phyloP scores from a whole-genome alignment of 1,140 invertebrate species.

The Drosophila nigrodunni region DNA sequence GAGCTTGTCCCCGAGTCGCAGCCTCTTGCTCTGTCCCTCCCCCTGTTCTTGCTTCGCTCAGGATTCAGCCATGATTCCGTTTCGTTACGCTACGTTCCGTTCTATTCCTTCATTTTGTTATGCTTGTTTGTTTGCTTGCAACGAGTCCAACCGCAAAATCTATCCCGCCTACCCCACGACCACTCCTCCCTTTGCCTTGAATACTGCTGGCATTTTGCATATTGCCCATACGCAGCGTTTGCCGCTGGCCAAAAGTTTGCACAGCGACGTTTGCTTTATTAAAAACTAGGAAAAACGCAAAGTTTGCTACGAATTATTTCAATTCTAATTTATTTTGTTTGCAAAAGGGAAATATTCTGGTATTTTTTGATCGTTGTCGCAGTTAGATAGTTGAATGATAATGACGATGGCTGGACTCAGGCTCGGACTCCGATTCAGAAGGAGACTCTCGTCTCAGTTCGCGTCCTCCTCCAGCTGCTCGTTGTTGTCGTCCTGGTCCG shows the following conservation, averaged over 20 bases:
- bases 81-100: conserved; percentile 28
- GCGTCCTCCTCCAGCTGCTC: too few species aligned
- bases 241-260: conserved; percentile 72
- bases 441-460: too few species aligned
- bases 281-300: conserved; percentile 77
- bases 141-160: conserved; percentile 76
- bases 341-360: conserved; percentile 68
- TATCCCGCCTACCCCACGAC: conserved; percentile 22
- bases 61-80: conserved; percentile 26
- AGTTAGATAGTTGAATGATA: conserved; percentile 77
- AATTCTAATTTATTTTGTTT: conserved; percentile 83
- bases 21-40: neutral
- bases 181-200: neutral
- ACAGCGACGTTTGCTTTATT: conserved; percentile 78
- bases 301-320: conserved; percentile 77
- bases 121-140: conserved; percentile 76
- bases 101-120: conserved; percentile 67
- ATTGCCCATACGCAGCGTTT: conserved; percentile 77
- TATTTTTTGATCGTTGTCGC: conserved; percentile 77
- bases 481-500: neutral
- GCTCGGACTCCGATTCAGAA: too few species aligned
- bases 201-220: conserved; percentile 70
- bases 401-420: conserved; percentile 48
- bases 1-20: conserved; percentile 25
- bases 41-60: neutral